A percentile compares a stretch with the other conserved stretches of the same genome.
Evolutionary conservation across 2,797 vertebrate genomes (phyloP).

Genomic region (Channa striata): DNA sequence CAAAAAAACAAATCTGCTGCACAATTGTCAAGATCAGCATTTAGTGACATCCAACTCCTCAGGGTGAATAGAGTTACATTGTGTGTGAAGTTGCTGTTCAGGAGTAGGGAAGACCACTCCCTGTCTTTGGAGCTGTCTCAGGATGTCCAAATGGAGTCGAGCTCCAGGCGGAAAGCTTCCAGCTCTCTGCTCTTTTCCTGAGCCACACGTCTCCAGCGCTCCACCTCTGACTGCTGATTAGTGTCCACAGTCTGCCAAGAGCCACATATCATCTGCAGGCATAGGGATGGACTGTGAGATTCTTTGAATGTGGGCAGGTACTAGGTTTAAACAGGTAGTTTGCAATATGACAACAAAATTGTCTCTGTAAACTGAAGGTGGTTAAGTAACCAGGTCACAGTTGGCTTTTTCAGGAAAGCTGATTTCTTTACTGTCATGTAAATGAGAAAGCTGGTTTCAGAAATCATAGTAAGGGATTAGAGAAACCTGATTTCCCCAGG

Average conservation of each 20-base stretch:
- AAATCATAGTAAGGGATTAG: too few species aligned
- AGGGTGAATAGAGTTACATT: constrained; percentile 43
- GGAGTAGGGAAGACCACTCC: constrained; percentile 86
- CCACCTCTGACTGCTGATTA: constrained; percentile 82
- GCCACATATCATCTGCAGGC: constrained; percentile 84
- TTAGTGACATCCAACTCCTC: constrained; percentile 21
- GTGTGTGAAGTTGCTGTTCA: constrained; percentile 3
- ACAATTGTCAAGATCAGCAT: neutral
- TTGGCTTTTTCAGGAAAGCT: too few species aligned
- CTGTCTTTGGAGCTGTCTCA: constrained; percentile 91
- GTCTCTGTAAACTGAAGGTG: too few species aligned
- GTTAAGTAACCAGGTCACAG: too few species aligned
- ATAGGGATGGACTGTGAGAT: neutral
- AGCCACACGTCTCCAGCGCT: constrained; percentile 88
- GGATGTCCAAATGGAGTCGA: constrained; percentile 94
- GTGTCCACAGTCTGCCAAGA: constrained; percentile 71
- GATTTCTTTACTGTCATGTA: too few species aligned
- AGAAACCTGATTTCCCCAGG: too few species aligned
- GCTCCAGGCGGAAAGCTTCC: constrained; percentile 89
- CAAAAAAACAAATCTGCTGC: neutral
- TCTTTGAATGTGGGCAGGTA: too few species aligned
- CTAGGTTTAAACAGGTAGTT: too few species aligned
- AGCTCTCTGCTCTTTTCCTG: constrained; percentile 89
- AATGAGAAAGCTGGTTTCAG: too few species aligned
- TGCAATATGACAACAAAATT: too few species aligned